phyloP scores from a whole-genome alignment of 2,797 vertebrate species.

The Gambelia wislizenii region DNA sequence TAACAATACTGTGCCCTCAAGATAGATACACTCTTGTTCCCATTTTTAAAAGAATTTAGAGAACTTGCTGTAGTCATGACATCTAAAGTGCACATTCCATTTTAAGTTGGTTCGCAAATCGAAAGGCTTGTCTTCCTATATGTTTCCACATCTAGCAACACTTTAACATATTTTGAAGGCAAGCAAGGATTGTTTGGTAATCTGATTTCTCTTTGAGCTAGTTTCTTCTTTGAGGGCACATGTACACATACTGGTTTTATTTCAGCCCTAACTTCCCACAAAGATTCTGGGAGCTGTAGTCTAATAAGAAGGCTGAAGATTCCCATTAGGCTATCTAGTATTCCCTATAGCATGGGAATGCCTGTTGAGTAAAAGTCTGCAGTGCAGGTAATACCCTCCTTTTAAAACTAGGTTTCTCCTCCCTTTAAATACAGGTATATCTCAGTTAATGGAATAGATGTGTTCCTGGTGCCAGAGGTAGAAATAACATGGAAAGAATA shows the following conservation, averaged over 20 bases:
- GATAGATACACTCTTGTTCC: not conserved
- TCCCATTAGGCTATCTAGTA: not conserved
- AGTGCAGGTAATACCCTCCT: not conserved
- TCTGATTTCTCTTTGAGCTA: conserved; percentile 47
- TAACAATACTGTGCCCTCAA: not conserved
- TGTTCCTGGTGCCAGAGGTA: too few relatives aligned
- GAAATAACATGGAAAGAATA: too few relatives aligned
- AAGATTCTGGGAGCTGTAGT: conserved; percentile 32
- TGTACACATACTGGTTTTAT: not conserved
- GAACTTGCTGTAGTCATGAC: conserved; percentile 26
- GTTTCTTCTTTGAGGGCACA: not conserved
- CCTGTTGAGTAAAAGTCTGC: not conserved
- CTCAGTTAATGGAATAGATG: too few relatives aligned
- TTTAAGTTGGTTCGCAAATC: conserved; percentile 11
- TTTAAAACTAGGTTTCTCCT: not conserved
- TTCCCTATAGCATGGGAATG: not conserved
- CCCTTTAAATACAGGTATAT: not conserved
- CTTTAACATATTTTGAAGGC: not conserved
- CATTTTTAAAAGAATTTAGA: conserved; percentile 29
- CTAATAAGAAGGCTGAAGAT: not conserved
- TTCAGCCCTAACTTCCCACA: conserved; percentile 11
- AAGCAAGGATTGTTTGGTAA: conserved; percentile 50
- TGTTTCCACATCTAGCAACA: conserved; percentile 38
- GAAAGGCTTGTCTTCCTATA: conserved; percentile 40
- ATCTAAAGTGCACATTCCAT: conserved; percentile 26